Evolutionary conservation across 2,888 invertebrate species (phyloP), one percentile per base, ranked within the genome.

Genomic region (Trichogramma evanescens): DNA sequence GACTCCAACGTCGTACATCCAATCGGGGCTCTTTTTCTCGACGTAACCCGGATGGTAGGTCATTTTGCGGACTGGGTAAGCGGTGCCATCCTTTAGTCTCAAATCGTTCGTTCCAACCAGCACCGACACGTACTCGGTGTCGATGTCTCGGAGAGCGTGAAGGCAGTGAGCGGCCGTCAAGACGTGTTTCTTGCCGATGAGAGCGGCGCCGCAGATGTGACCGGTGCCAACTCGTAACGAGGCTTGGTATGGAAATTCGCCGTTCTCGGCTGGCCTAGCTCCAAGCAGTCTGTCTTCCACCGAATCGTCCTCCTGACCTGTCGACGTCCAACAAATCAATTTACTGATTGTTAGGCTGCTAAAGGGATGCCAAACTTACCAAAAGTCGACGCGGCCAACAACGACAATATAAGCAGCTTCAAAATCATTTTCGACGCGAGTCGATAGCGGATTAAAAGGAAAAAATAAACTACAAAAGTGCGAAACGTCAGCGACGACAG

Each of bases 81-180:
- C 2, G 4, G 57, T n/a, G 6, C 66, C 67, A 41, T 62, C 63
- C 41, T 58, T 56, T 52, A 60, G n/a, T 38, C 26, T 4, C 1
- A 63, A 10, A 39, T 50, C 59, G 10, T 60, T 64, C 10, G 60
- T 62, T 1, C 62, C 60, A 40, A 57, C 42, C 9, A 65, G 62
- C 3, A 59, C 42, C 0, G 10, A 6, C 6, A 6, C 26, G 3
- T 26, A 13, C 5, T 6, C 5, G 8, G n/a, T 6, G 26, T 26
- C 26, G 4, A 41, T 45, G 43, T 40, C 5, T 2, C 13, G 6
- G 4, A 13, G 13, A 1, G 45, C 10, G 10, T 4, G 8, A 4
- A 58, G 40, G 38, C 68, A 68, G 44, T 68, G 68, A 4, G 66
- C 68, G 9, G 68, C 68, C 5, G 68, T 67, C 0, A 67, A 48